Evolutionary conservation across 2,888 invertebrate species (phyloP), one percentile per base, ranked within the genome.

Genomic region (Plagodis dolabraria): DNA sequence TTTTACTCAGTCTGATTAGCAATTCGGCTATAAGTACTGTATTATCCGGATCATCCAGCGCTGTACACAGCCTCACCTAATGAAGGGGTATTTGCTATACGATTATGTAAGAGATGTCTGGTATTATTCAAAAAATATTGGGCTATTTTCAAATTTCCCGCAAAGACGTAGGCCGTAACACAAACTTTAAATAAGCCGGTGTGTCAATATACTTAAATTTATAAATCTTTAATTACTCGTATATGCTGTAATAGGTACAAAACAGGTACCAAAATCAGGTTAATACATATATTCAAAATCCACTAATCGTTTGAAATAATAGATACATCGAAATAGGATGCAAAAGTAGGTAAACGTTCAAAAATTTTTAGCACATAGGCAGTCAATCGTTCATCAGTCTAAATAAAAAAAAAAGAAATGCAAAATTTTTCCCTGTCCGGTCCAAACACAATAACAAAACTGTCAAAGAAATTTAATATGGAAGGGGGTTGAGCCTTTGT

Each of bases 291-390:
- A 42, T 33, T 33, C 33, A 44, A 36, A 46, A 43, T 12, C 0
- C 12, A 12, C 6, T 43, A 10, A 35, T 12, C 9, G 12, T 58
- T 53, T 33, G 42, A 38, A 45, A 65, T 64, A 68, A 53, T 71
- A 44, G 59, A 64, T 59, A 65, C 48, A 52, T 50, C 69, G 60
- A 64, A 60, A 54, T 57, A 62, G 35, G 45, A 54, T 63, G 61
- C 51, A 54, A 50, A 59, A 22, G 52, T 57, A 57, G 53, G 73
- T 76, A 80, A 77, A 83, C 65, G 64, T 70, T 79, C 76, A 75
- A 80, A 86, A 84, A 83, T 59, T 84, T n/a, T 89, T 87, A 88
- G 88, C 88, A 87, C 88, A 82, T 74, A 74, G 78, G 69, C 86
- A 87, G 86, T 87, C 85, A 72, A 71, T 76, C 65, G 69, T 74